Percentiles rank a stretch among this genome's conserved stretches.
phyloP scores from a whole-genome alignment of 2,797 vertebrate species.

The Synanceia verrucosa region DNA sequence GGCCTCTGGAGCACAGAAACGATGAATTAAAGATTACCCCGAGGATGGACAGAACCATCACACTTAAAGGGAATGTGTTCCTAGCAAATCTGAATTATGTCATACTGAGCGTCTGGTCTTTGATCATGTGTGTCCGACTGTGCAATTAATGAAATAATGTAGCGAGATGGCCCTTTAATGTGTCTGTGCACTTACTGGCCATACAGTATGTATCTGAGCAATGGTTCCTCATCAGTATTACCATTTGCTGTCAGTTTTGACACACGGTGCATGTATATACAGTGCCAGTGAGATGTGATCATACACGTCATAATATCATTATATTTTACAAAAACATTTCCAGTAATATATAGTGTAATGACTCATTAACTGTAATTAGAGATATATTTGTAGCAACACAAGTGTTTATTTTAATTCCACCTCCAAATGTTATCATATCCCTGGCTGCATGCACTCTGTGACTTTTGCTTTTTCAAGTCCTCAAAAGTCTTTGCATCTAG shows the following conservation, averaged over 20 bases:
- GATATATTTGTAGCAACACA: slow-evolving; percentile 11
- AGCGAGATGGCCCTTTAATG: neutral
- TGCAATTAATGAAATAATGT: slow-evolving; percentile 19
- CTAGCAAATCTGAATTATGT: slow-evolving; percentile 30
- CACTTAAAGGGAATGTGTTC: slow-evolving; percentile 52
- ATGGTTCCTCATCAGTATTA: neutral
- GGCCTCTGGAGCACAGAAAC: slow-evolving; percentile 48
- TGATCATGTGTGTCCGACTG: slow-evolving; percentile 24
- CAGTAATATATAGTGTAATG: neutral
- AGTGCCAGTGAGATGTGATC: neutral
- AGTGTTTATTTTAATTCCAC: slow-evolving; percentile 2
- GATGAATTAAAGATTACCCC: slow-evolving; percentile 65
- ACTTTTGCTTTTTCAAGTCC: slow-evolving; percentile 1
- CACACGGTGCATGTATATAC: neutral
- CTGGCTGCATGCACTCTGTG: neutral
- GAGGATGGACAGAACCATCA: slow-evolving; percentile 49
- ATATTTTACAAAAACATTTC: neutral
- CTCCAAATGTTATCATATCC: slow-evolving; percentile 15
- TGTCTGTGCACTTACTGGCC: neutral
- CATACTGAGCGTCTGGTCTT: slow-evolving; percentile 17
- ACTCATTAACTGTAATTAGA: neutral
- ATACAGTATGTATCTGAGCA: neutral
- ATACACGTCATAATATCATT: neutral
- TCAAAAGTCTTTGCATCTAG: slow-evolving; percentile 10
- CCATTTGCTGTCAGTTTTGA: neutral